Conservation (phyloP, 2,797 vertebrate species). For the Smutsia gigantea region DNA sequence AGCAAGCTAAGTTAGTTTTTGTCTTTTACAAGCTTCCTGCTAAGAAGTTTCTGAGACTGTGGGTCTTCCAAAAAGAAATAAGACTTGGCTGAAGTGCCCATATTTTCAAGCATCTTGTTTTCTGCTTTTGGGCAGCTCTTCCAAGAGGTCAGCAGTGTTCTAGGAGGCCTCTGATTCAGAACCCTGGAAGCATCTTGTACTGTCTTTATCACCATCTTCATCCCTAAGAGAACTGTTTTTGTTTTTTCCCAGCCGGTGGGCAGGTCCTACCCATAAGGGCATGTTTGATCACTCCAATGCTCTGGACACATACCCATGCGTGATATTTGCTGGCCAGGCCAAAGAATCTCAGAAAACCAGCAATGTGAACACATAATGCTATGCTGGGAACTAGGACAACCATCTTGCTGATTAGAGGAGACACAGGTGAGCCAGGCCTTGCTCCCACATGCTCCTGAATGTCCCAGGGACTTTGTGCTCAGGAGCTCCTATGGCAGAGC, state of each 20-base stretch:
- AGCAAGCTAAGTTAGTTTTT: not conserved
- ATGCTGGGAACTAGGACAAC: not conserved
- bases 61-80: conserved; percentile 41
- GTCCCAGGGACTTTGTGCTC: not conserved
- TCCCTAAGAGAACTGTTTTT: not conserved
- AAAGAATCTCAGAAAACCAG: not conserved
- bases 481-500: conserved; percentile 54
- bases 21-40: conserved; percentile 36
- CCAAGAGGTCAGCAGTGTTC: not conserved
- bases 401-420: not conserved
- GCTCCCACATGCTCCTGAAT: conserved; percentile 50
- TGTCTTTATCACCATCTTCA: conserved; percentile 13
- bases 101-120: conserved; percentile 30
- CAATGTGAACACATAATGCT: not conserved
- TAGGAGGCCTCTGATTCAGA: not conserved
- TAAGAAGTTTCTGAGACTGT: not conserved
- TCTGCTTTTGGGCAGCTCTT: conserved; percentile 29
- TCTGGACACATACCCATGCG: not conserved
- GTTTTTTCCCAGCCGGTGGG: not conserved
- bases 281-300: not conserved
- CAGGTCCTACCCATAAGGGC: not conserved
- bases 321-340: not conserved
- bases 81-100: not conserved
- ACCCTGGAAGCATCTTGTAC: not conserved
- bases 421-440: not conserved